Evolutionary conservation across 2,113 vertebrate species (phyloP), one percentile per base, ranked within the genome.

Genomic region (Micromys minutus): DNA sequence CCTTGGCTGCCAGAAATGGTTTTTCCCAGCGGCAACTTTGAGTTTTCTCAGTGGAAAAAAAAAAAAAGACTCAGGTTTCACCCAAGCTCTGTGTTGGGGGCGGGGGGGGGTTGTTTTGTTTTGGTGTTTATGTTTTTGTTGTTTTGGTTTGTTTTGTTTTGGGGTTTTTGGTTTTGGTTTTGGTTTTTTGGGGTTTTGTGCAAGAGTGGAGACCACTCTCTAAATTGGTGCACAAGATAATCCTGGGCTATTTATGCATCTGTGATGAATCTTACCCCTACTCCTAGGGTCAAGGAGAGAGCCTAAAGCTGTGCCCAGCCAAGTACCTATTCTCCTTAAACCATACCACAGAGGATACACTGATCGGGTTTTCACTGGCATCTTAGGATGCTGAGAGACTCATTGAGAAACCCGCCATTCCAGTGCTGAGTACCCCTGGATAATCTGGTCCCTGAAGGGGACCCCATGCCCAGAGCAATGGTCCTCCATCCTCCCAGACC

Each of bases 381-480:
- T 8, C 90, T 22, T 0, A 1, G 42, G 57, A 50, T 15, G 26
- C 1, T 26, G 45, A 57, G 19, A 42, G 0, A 31, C 26, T 52
- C 22, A 57, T 36, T 26, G 57, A n/a, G 39, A 24, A 39, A 26
- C 21, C 34, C 50, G 7, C 50, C 31, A 24, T 47, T 50, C 34
- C 10, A 26, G 45, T 34, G 15, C 50, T 31, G 50, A 24, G 19
- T 57, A 34, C 50, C 21, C 55, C 31, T 16, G 26, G 47, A 57
- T 5, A 24, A 8, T 2, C 47, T 36, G 19, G 15, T 2, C 11
- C 7, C 65, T 16, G 15, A 16, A 63, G 19, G 24, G 31, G 36
- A 8, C 12, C 36, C 61, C 7, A 3, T 2, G 0, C 7, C 63
- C 4, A 0, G 13, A 5, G 12, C 55, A 9, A 15, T 4, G 34